A percentile compares a stretch with the other conserved stretches of the same genome.
These are phyloP conservation scores for Harpalus rufipes DNA, from an alignment of 2,888 invertebrate species.

Conservation along the genomic window DNA sequence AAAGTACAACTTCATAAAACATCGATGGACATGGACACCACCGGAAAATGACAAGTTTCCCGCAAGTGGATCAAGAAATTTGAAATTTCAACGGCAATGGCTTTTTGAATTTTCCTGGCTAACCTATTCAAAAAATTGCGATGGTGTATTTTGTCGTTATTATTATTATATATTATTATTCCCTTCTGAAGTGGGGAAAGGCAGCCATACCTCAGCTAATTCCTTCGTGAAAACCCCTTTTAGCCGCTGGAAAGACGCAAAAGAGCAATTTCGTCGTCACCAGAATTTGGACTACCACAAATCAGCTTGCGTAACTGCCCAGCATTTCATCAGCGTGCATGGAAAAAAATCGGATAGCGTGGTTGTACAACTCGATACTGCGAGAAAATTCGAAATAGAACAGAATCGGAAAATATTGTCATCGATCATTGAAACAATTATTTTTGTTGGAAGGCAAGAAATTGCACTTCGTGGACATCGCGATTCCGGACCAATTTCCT, in stretches of 20 bases:
- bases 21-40: background rate
- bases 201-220: background rate
- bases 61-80: background rate
- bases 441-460: background rate
- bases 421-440: background rate
- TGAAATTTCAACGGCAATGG: background rate
- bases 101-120: background rate
- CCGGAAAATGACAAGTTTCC: background rate
- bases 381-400: background rate
- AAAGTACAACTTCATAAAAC: background rate
- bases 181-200: background rate
- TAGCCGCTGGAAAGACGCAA: background rate
- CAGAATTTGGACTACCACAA: background rate
- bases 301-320: background rate
- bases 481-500: background rate
- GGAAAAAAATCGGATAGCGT: background rate
- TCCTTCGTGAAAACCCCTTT: background rate
- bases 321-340: background rate
- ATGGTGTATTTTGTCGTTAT: background rate
- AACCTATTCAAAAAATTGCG: background rate
- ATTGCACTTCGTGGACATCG: conserved; percentile 4
- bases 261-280: background rate
- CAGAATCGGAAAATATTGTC: background rate
- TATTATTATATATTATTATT: background rate
- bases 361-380: background rate